phyloP scores from a whole-genome alignment of 2,797 vertebrate genomes.

The Dryobates pubescens region DNA sequence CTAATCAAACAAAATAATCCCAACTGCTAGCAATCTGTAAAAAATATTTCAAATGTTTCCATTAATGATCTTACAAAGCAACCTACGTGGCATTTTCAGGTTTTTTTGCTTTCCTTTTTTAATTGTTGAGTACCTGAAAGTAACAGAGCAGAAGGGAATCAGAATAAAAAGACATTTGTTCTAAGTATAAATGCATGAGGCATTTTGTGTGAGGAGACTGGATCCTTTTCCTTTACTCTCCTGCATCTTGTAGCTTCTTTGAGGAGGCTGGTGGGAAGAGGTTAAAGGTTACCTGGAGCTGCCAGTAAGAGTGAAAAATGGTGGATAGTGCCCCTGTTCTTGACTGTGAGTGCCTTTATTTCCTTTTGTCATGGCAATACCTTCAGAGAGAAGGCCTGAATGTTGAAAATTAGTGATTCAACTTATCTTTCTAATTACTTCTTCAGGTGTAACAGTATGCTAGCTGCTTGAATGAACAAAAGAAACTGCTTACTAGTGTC shows the following conservation, averaged over 20 bases:
- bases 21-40: neutral
- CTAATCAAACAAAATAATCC: neutral
- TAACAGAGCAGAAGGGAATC: constrained; percentile 1
- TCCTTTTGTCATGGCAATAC: constrained; percentile 71
- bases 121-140: constrained; percentile 34
- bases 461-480: constrained; percentile 45
- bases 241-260: constrained; percentile 73
- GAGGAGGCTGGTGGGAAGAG: constrained; percentile 76
- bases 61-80: neutral
- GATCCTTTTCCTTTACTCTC: constrained; percentile 50
- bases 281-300: constrained; percentile 74
- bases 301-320: constrained; percentile 75
- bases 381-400: constrained; percentile 67
- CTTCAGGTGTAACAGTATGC: constrained; percentile 70
- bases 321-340: constrained; percentile 65
- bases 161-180: constrained; percentile 57
- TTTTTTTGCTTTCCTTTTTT: neutral
- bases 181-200: neutral
- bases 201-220: constrained; percentile 25
- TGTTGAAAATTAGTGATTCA: constrained; percentile 70
- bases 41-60: neutral
- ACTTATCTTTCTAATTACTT: constrained; percentile 72
- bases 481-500: neutral
- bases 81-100: neutral
- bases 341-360: constrained; percentile 61